These are phyloP conservation scores for Isoperla grammatica DNA, from an alignment of 2,888 invertebrate genomes.

Conservation along the genomic window DNA sequence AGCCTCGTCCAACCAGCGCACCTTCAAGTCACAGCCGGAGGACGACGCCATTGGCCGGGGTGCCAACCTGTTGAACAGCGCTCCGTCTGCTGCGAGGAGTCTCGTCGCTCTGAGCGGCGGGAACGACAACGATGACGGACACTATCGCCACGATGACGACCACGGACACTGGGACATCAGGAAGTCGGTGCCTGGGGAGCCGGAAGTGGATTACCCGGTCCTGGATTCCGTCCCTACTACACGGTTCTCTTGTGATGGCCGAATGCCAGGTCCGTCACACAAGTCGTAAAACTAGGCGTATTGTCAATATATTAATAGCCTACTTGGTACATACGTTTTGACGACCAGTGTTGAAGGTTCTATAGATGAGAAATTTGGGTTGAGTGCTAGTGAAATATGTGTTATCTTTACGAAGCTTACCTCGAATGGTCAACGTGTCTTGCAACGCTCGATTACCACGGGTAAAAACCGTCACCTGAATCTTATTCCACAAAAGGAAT, in stretches of 20 bases:
- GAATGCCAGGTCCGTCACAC: slow-evolving; percentile 53
- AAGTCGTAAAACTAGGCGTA: no score
- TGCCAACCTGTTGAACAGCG: not conserved
- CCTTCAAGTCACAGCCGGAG: not conserved
- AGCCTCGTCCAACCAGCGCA: not conserved
- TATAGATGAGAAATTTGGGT: no score
- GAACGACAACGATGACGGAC: not conserved
- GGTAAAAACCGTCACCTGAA: no score
- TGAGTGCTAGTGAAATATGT: no score
- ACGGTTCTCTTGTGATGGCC: slow-evolving; percentile 55
- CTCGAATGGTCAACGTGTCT: no score
- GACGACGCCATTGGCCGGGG: not conserved
- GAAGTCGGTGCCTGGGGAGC: slow-evolving; percentile 60
- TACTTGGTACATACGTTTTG: no score
- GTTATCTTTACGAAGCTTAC: no score
- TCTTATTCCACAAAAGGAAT: no score
- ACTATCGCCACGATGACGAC: slow-evolving; percentile 36
- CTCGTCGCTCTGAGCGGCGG: not conserved
- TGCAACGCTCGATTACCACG: no score
- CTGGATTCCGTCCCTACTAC: slow-evolving; percentile 55
- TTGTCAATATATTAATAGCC: no score
- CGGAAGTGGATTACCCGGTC: slow-evolving; percentile 60
- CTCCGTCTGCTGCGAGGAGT: not conserved
- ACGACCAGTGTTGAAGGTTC: no score
- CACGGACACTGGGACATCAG: slow-evolving; percentile 53